These are phyloP conservation scores for Nysson spinosus DNA, from an alignment of 2,888 invertebrate species.

Conservation along the genomic window DNA sequence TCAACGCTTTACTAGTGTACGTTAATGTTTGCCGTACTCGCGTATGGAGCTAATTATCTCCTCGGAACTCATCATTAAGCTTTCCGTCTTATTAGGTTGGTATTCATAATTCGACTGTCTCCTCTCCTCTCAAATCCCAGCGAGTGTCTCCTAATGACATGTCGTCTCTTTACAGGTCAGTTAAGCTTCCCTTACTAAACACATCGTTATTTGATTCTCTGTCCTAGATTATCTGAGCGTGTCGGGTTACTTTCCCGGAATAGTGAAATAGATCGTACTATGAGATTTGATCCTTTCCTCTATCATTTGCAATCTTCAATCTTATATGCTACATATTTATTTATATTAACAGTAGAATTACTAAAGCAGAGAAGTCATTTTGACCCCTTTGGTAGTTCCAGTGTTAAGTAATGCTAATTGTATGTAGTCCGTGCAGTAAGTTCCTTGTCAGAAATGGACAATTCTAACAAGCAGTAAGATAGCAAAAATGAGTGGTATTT, in stretches of 20 bases:
- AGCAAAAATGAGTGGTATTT: no score
- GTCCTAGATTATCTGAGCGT: conserved; percentile 2
- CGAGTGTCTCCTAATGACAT: conserved; percentile 33
- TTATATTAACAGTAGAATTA: no score
- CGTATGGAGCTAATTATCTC: conserved; percentile 53
- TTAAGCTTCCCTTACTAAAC: conserved; percentile 22
- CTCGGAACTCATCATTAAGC: conserved; percentile 45
- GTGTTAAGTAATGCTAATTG: no score
- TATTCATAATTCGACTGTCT: conserved; percentile 2
- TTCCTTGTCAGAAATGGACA: no score
- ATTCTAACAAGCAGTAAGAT: no score
- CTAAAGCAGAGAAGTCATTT: no score
- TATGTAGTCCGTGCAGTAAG: no score
- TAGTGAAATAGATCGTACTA: no score
- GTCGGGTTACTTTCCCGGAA: neutral
- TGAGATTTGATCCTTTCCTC: no score
- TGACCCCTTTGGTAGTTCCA: no score
- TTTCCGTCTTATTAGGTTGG: conserved; percentile 46
- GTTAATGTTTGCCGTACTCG: conserved; percentile 54
- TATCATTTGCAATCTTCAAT: neutral
- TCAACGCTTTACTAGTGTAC: conserved; percentile 13
- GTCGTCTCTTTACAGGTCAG: conserved; percentile 32
- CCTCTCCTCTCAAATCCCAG: conserved; percentile 8
- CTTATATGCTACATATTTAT: neutral
- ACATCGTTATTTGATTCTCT: conserved; percentile 26